phyloP scores from a whole-genome alignment of 2,888 invertebrate species.

The Acanthopleura granulata region DNA sequence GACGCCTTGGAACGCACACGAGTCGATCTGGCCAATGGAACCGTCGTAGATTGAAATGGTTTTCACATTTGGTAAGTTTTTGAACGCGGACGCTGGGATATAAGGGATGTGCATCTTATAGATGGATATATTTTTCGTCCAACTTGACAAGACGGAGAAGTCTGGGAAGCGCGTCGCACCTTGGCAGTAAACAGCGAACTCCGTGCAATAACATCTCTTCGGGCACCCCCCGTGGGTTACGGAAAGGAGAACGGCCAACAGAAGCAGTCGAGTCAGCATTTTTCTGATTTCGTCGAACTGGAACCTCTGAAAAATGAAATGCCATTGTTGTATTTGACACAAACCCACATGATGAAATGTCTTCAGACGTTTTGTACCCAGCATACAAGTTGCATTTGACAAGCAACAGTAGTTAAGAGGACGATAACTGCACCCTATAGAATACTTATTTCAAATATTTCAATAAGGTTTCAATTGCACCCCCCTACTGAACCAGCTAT shows the following conservation, averaged over 20 bases:
- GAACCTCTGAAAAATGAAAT: too few relatives aligned
- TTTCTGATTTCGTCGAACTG: background rate
- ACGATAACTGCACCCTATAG: too few relatives aligned
- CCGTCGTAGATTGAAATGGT: conserved; percentile 13
- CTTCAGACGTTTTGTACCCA: too few relatives aligned
- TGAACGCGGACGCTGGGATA: conserved; percentile 7
- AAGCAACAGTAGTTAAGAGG: too few relatives aligned
- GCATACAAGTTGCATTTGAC: too few relatives aligned
- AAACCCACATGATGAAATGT: too few relatives aligned
- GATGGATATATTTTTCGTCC: background rate
- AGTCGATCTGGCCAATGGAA: conserved; percentile 28
- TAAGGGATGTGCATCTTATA: background rate
- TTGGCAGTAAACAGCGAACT: background rate
- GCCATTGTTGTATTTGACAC: too few relatives aligned
- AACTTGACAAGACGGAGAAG: background rate
- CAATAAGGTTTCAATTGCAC: too few relatives aligned
- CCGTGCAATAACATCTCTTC: background rate
- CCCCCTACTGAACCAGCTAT: too few relatives aligned
- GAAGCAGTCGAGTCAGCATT: background rate
- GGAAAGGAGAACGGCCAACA: background rate
- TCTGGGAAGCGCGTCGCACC: background rate
- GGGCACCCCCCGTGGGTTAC: background rate
- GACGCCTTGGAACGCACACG: conserved; percentile 28
- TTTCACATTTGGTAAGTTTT: background rate
- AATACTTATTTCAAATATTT: too few relatives aligned